Evolutionary conservation across 2,113 vertebrate species (phyloP), one percentile per base, ranked within the genome.

Genomic region (Neolamprologus falcicula): DNA sequence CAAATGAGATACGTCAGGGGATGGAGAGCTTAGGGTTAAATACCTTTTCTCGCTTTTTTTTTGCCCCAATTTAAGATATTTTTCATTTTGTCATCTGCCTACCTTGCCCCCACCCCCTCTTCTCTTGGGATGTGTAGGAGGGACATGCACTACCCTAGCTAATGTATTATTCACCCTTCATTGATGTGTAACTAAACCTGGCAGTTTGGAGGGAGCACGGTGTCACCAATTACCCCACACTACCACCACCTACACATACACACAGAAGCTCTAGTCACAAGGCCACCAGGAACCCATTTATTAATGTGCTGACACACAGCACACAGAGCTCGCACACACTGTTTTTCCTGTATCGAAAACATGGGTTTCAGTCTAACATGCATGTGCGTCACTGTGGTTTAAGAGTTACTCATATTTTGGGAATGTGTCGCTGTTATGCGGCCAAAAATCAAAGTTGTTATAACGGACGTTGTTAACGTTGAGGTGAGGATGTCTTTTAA

Each of bases 111-210:
- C 85, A 19, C 24, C 26, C 19, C 17, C 82, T 28, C 71, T 73
- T 81, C 80, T 91, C 83, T 90, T 31, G 83, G 89, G 87, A 90
- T 54, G 59, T 28, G 84, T 86, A 81, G 90, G 35, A 66, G 85
- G 90, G 83, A 91, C 90, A 84, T 80, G 55, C 85, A 59, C 90
- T 79, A 85, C 81, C 82, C 90, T 91, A 82, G 92, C 90, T 96
- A 94, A 96, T 96, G 93, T 94, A 95, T 97, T 96, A 95, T 96
- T 96, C 96, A 96, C 93, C 85, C 88, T 93, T 94, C 92, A 96
- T 94, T 95, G 95, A 96, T 95, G 94, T 96, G 95, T 96, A 96
- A 96, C 96, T 96, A 95, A 94, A 95, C 88, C 93, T 94, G 92
- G 91, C 83, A 94, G 92, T 92, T 92, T 84, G 89, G 85, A 88